phyloP scores from a whole-genome alignment of 2,888 invertebrate genomes.

The Latrodectus elegans region DNA sequence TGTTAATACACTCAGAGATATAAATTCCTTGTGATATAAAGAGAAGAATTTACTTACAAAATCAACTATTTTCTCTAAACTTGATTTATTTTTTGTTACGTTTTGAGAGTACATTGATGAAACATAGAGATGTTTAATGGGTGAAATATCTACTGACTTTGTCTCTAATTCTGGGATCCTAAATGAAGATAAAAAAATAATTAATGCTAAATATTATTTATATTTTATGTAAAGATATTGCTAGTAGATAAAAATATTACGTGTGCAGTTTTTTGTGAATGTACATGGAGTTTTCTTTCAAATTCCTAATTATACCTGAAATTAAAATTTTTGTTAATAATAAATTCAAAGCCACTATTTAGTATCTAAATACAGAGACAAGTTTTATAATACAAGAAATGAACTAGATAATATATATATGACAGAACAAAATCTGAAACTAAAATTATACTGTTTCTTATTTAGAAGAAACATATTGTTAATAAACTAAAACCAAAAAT shows the following conservation, averaged over 20 bases:
- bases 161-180: slow-evolving; percentile 75
- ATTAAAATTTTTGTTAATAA: neutral
- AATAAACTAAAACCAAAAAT: too few species aligned
- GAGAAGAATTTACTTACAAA: slow-evolving; percentile 73
- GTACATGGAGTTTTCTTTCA: slow-evolving; percentile 79
- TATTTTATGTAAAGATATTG: slow-evolving; percentile 78
- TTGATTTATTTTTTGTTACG: neutral
- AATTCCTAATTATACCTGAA: slow-evolving; percentile 78
- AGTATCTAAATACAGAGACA: too few species aligned
- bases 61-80: slow-evolving; percentile 80
- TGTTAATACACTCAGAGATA: too few species aligned
- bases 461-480: too few species aligned
- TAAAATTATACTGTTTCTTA: too few species aligned
- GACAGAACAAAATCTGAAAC: too few species aligned
- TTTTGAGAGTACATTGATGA: neutral
- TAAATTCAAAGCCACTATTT: neutral
- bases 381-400: too few species aligned
- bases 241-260: slow-evolving; percentile 21
- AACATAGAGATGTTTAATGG: slow-evolving; percentile 80
- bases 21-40: neutral
- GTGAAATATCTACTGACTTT: slow-evolving; percentile 81
- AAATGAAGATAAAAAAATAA: slow-evolving; percentile 73
- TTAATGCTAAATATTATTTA: slow-evolving; percentile 79
- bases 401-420: too few species aligned
- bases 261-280: slow-evolving; percentile 77